phyloP scores from a whole-genome alignment of 2,797 vertebrate species.

The Pangasius mekongensis region DNA sequence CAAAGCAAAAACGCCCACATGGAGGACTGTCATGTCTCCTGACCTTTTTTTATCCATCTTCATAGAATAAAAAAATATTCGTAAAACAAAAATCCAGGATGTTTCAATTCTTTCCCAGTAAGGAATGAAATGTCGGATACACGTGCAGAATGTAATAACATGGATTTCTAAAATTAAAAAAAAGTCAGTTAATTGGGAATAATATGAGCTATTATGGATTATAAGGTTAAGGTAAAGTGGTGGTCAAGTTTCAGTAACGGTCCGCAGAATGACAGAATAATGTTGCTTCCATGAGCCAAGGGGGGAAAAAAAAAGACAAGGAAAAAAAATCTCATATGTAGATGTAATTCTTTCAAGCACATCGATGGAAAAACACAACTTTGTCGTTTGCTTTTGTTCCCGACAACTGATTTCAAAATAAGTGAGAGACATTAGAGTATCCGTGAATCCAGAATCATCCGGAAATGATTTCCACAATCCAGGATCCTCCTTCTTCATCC shows the following conservation, averaged over 20 bases:
- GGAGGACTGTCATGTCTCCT: slow-evolving; percentile 65
- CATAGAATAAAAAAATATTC: neutral
- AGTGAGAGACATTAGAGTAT: slow-evolving; percentile 6
- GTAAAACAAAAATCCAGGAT: neutral
- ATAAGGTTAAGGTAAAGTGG: neutral
- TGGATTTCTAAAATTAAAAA: neutral
- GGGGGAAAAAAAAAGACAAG: no score
- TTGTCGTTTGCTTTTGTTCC: slow-evolving; percentile 34
- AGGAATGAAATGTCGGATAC: neutral
- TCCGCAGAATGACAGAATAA: neutral
- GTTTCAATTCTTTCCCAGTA: neutral
- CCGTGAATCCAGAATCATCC: slow-evolving; percentile 38
- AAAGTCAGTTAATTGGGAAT: neutral
- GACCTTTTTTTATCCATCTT: slow-evolving; percentile 21
- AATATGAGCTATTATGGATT: neutral
- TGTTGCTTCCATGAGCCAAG: neutral
- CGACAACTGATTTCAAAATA: neutral
- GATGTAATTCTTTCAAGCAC: neutral
- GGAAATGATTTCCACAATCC: slow-evolving; percentile 11
- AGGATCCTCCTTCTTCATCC: slow-evolving; percentile 12
- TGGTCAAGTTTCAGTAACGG: neutral
- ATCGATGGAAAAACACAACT: slow-evolving; percentile 19
- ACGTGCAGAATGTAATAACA: neutral
- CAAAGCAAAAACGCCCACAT: slow-evolving; percentile 70
- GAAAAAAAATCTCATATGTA: no score